Evolutionary conservation across 1,140 invertebrate species (phyloP).

Genomic region (Zaprionus ghesquierei): DNA sequence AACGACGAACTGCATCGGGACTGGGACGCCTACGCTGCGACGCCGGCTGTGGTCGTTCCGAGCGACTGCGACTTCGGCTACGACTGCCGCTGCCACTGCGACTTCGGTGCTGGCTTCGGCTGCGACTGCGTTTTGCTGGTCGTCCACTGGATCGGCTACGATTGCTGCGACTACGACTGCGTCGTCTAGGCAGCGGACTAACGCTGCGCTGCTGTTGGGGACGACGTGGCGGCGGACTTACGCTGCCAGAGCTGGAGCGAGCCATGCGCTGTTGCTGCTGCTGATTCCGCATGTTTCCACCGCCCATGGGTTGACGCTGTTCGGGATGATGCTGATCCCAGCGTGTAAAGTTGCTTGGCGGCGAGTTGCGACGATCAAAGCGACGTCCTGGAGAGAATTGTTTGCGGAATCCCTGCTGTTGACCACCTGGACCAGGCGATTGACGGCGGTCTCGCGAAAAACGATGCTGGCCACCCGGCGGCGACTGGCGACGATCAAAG

Average conservation of each 20-base stretch:
- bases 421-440: slow-evolving; percentile 48
- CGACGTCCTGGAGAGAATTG: slow-evolving; percentile 71
- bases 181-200: slow-evolving; percentile 17
- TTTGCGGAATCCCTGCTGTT: slow-evolving; percentile 61
- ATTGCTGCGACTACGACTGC: slow-evolving; percentile 52
- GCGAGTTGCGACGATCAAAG: slow-evolving; percentile 52
- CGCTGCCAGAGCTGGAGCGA: slow-evolving; percentile 47
- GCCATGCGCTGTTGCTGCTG: slow-evolving; percentile 30
- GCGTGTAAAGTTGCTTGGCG: slow-evolving; percentile 30
- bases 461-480: slow-evolving; percentile 50
- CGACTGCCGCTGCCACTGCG: slow-evolving; percentile 49
- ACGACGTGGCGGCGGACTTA: slow-evolving; percentile 37
- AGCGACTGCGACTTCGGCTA: slow-evolving; percentile 59
- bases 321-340: slow-evolving; percentile 41
- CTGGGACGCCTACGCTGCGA: slow-evolving; percentile 47
- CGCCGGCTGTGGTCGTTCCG: slow-evolving; percentile 45
- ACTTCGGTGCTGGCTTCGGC: slow-evolving; percentile 36
- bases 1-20: slow-evolving; percentile 55
- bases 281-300: slow-evolving; percentile 18
- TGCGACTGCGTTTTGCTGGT: slow-evolving; percentile 32
- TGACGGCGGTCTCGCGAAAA: slow-evolving; percentile 69
- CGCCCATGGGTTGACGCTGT: slow-evolving; percentile 15
- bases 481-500: slow-evolving; percentile 68
- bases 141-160: slow-evolving; percentile 33
- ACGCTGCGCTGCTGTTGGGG: slow-evolving; percentile 24